phyloP scores from a whole-genome alignment of 2,113 vertebrate genomes.

The Pipra filicauda region DNA sequence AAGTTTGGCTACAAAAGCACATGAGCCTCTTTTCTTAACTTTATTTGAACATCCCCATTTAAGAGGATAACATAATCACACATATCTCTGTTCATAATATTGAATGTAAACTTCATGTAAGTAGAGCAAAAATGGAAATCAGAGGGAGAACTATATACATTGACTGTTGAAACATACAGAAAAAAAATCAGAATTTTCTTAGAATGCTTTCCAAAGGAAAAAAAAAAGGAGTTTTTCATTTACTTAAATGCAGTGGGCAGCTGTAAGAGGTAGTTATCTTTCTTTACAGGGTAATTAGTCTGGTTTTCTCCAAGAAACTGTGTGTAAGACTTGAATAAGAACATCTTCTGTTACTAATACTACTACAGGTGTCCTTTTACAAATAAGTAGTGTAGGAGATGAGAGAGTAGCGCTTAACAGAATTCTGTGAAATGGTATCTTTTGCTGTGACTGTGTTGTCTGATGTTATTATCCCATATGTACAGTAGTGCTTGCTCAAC shows the following conservation, averaged over 20 bases:
- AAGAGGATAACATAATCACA: not conserved
- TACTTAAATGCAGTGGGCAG: not conserved
- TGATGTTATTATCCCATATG: rapidly evolving
- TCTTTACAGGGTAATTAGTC: slow-evolving; percentile 3
- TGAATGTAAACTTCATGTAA: not conserved
- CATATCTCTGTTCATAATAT: not conserved
- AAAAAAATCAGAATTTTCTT: not conserved
- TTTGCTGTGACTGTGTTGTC: not conserved
- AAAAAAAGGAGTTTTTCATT: not conserved
- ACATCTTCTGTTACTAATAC: not conserved
- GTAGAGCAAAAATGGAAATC: not conserved
- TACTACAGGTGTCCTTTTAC: not conserved
- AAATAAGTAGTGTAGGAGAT: not conserved
- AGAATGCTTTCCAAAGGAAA: not conserved
- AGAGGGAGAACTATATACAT: not conserved
- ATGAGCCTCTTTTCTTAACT: not conserved
- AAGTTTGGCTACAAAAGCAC: not conserved
- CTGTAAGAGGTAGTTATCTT: not conserved
- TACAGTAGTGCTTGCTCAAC: not conserved
- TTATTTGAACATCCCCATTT: not conserved
- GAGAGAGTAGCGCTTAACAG: not conserved
- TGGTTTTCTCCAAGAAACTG: not conserved
- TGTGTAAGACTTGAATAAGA: not conserved
- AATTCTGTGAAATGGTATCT: not conserved
- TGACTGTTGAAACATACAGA: not conserved